These are phyloP conservation scores for Parnassius apollo DNA, from an alignment of 2,888 invertebrate genomes.

Conservation along the genomic window DNA sequence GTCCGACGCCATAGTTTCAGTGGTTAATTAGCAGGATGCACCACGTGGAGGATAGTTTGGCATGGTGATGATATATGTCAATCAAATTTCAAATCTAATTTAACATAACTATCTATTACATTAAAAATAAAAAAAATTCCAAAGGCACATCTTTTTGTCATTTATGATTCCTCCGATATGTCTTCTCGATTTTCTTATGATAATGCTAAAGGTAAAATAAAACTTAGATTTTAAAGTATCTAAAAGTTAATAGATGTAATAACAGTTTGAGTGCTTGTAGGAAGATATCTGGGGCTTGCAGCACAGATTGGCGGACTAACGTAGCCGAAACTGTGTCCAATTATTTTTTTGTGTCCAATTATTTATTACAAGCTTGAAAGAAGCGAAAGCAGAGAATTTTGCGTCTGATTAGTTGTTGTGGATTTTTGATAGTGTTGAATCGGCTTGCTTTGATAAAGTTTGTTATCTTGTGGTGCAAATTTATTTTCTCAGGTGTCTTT, in stretches of 20 bases:
- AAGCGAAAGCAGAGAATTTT: conserved; percentile 39
- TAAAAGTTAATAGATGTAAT: conserved; percentile 25
- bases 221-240: conserved; percentile 16
- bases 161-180: not conserved
- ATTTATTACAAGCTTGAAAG: conserved; percentile 41
- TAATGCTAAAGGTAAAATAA: conserved; percentile 10
- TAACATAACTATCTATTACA: no score
- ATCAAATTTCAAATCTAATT: no score
- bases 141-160: no score
- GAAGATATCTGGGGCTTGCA: conserved; percentile 32
- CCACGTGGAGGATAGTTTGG: no score
- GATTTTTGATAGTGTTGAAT: conserved; percentile 27
- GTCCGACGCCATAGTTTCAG: no score
- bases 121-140: no score
- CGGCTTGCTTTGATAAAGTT: not conserved
- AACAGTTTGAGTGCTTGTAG: conserved; percentile 13
- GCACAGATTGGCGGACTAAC: conserved; percentile 27
- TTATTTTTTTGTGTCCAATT: no score
- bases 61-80: no score
- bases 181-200: conserved; percentile 11
- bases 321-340: conserved; percentile 51
- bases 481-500: not conserved
- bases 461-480: not conserved
- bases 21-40: no score
- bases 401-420: conserved; percentile 26